phyloP scores from a whole-genome alignment of 1,140 invertebrate genomes.

The Drosophila melanica region DNA sequence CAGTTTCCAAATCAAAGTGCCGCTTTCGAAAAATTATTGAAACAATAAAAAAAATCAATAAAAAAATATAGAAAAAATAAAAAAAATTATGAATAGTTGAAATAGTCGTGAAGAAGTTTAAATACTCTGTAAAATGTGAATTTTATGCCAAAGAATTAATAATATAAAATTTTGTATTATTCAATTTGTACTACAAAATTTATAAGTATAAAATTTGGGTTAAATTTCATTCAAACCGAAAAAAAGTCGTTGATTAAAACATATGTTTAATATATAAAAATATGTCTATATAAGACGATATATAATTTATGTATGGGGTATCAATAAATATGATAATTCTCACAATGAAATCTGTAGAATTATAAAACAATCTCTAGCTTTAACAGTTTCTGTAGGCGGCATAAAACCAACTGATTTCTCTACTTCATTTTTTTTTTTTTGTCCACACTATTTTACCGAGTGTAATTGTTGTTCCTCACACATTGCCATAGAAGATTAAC shows the following conservation, averaged over 20 bases:
- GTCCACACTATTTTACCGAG: background rate
- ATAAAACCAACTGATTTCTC: background rate
- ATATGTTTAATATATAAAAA: too few species aligned
- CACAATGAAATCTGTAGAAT: too few species aligned
- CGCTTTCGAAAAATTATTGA: conserved; percentile 18
- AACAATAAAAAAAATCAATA: conserved; percentile 8
- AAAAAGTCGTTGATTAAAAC: too few species aligned
- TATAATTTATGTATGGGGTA: too few species aligned
- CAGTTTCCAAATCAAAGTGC: conserved; percentile 28
- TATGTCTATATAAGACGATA: too few species aligned
- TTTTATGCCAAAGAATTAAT: too few species aligned
- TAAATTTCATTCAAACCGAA: too few species aligned
- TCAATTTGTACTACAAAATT: too few species aligned
- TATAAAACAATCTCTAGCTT: background rate
- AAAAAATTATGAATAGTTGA: too few species aligned
- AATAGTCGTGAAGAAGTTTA: background rate
- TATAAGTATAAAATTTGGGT: too few species aligned
- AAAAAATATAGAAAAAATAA: background rate
- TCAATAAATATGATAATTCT: too few species aligned
- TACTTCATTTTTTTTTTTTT: background rate
- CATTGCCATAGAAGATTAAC: background rate
- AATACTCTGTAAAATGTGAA: background rate
- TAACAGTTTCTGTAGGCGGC: background rate
- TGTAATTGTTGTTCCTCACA: background rate
- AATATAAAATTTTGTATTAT: too few species aligned